Percentiles rank a stretch among this genome's conserved stretches.
Conservation (phyloP, 1,140 invertebrate species). For the Araneus ventricosus region DNA sequence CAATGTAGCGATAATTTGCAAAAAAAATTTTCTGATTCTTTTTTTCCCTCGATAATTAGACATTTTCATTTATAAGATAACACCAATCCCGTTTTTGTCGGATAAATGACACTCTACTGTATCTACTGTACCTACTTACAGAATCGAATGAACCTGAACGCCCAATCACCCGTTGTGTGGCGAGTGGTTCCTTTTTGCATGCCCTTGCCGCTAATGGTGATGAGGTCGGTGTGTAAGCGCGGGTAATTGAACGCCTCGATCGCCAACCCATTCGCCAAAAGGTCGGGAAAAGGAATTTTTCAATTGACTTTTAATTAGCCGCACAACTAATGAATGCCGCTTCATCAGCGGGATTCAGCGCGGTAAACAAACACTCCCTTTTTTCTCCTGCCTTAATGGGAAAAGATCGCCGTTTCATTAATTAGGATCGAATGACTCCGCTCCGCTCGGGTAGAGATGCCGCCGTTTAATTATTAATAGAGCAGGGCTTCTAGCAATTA, state of each 20-base stretch:
- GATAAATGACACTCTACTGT: no score
- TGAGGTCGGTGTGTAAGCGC: not conserved
- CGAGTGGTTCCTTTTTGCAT: not conserved
- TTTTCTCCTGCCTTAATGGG: not conserved
- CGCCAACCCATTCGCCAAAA: not conserved
- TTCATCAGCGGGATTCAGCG: not conserved
- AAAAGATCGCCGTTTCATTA: not conserved
- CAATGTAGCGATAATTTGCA: no score
- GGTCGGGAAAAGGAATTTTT: conserved; percentile 7
- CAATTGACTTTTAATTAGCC: conserved; percentile 13
- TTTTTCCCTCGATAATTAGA: no score
- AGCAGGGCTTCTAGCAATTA: no score
- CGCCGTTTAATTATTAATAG: no score
- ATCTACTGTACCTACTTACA: no score
- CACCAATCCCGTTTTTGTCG: no score
- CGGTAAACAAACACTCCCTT: not conserved
- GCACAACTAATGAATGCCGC: conserved; percentile 5
- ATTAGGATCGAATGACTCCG: conserved; percentile 7
- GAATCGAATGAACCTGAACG: no score
- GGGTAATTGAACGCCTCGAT: not conserved
- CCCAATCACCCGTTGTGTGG: no score
- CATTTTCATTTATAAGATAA: no score
- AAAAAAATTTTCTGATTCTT: no score
- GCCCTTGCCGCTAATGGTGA: not conserved
- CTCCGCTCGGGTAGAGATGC: not conserved